Evolutionary conservation across 2,113 vertebrate genomes (phyloP), one percentile per base, ranked within the genome.

Genomic region (Corythornis vintsioides): DNA sequence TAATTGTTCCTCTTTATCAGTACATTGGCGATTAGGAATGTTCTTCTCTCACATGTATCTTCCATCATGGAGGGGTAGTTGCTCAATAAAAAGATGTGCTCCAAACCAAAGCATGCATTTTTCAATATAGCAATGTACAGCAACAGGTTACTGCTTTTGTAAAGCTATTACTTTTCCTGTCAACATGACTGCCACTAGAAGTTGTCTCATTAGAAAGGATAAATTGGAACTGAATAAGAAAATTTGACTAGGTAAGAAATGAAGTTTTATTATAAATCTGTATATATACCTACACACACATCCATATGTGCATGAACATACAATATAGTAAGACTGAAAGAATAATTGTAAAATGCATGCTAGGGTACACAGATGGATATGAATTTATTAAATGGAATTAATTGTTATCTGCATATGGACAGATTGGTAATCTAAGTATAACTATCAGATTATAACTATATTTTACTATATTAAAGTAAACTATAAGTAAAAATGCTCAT

Each of bases 91-190:
- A 98, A 96, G 95, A 97, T 96, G 95, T 95, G 88, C 89, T 96
- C 65, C 72, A 83, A 97, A 97, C 90, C 73, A 93, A 33, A 66
- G 81, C 70, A 95, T 91, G 94, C 96, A 97, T 98, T 98, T 98
- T 97, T 97, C 97, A 97, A 89, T 94, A 95, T 26, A 96, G 83
- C 81, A 95, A 90, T 88, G 92, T 93, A 63, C 93, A 91, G 83
- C 95, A 97, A 97, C 89, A 97, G 91, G 95, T 97, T 97, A 83
- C 97, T 93, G 86, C 88, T 97, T 97, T 95, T 96, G 96, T 97
- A 97, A 97, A 97, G 96, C 97, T 97, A 98, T 98, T 98, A 97
- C 80, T 98, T 98, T 97, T 96, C 95, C 96, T 97, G 97, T 97
- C 98, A 98, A 92, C 72, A 53, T 79, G 90, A 95, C 92, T 97